Conservation (phyloP, 1,140 invertebrate species). For the Drosophila rufa region DNA sequence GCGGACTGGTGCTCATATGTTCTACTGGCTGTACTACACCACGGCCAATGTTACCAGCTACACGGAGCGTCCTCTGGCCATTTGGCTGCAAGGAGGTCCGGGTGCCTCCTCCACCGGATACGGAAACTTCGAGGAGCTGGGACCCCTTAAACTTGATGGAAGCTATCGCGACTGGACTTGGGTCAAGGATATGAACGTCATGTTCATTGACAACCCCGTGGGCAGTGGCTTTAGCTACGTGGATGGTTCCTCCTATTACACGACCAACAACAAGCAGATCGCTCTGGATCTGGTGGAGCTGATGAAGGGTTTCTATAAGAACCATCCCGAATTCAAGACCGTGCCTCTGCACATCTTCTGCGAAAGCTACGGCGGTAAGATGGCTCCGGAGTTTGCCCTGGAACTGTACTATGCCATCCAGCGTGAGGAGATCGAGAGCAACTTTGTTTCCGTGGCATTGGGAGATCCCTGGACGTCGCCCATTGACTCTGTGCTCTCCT, state of each 20-base stretch:
- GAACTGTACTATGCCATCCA: slow-evolving; percentile 88
- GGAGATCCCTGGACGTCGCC: slow-evolving; percentile 96
- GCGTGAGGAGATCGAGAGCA: slow-evolving; percentile 88
- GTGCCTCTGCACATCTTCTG: slow-evolving; percentile 94
- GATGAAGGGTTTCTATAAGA: slow-evolving; percentile 89
- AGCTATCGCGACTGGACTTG: slow-evolving; percentile 90
- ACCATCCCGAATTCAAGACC: slow-evolving; percentile 89
- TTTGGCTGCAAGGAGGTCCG: slow-evolving; percentile 93
- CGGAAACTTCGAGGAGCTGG: slow-evolving; percentile 93
- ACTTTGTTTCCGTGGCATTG: slow-evolving; percentile 91
- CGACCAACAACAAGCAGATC: slow-evolving; percentile 90
- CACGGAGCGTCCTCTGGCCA: slow-evolving; percentile 89
- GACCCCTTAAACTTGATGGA: slow-evolving; percentile 89
- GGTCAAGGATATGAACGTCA: slow-evolving; percentile 92
- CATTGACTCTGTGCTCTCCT: slow-evolving; percentile 92
- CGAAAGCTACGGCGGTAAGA: slow-evolving; percentile 96
- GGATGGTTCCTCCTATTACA: slow-evolving; percentile 86
- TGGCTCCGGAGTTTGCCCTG: slow-evolving; percentile 92
- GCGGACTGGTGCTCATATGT: slow-evolving; percentile 90
- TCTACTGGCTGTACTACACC: slow-evolving; percentile 93
- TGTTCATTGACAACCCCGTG: slow-evolving; percentile 96
- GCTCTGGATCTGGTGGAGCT: slow-evolving; percentile 91
- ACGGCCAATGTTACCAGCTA: slow-evolving; percentile 87
- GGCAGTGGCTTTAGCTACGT: slow-evolving; percentile 95
- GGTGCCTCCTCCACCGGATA: slow-evolving; percentile 91